Base-by-base conservation (phyloP, 2,888 invertebrate genomes). In the Teleogryllus oceanicus region DNA sequence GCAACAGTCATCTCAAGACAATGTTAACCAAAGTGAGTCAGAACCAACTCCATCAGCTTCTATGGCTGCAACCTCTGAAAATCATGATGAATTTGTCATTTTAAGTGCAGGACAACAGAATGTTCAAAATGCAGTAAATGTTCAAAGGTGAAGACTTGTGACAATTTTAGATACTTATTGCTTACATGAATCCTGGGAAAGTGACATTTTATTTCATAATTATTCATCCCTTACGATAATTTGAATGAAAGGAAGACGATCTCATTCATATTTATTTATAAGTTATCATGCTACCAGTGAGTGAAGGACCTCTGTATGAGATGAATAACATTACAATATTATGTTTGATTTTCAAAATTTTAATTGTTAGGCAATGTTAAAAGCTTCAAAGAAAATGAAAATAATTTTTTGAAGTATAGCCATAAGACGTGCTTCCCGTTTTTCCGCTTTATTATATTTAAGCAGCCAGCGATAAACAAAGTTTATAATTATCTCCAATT, bases 251-350 rank as follows among this genome's bases (percentile, higher is more conserved):
- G 62, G n/a, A 62, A n/a, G n/a, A 62, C n/a, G 62, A 62, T 62
- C 62, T 62, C 62, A 62, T 62, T 62, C 62, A 18, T n/a, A 62
- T 62, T 62, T 62, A 62, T 62, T 62, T 62, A 62, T 62, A n/a
- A 62, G n/a, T 37, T 37, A 37, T 62, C 13, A 62, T 62, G 62
- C 62, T 62, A 62, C 62, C 62, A 62, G 13, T 62, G 62, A 62
- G 62, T 62, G 62, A n/a, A 62, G 62, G 62, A n/a, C 62, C n/a
- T n/a, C 62, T 62, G 62, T 11, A 62, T 5, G 62, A 62, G n/a
- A 62, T 18, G 8, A 62, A 62, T 62, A 13, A 62, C 62, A 16
- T 62, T 62, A 62, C n/a, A 62, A 62, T 13, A 13, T 62, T 62
- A 62, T 8, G 13, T 62, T 13, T 62, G 62, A 12, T 62, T 62